phyloP scores from a whole-genome alignment of 2,888 invertebrate species.

The Caenorhabditis sp. region DNA sequence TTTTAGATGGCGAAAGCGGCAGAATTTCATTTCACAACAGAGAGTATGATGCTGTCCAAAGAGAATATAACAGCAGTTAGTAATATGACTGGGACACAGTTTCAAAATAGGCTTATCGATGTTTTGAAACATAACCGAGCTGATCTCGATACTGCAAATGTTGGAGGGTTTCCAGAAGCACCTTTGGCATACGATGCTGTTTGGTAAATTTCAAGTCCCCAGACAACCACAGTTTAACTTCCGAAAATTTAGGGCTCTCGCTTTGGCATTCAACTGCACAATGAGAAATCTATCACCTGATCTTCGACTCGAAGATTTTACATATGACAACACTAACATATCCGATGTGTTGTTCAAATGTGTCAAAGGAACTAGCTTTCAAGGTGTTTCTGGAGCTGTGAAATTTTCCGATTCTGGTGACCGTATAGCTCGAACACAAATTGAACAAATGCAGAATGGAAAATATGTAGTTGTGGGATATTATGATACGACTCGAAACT shows the following conservation, averaged over 20 bases:
- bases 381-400: slow-evolving; percentile 95
- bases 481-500: slow-evolving; percentile 93
- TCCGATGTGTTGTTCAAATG: slow-evolving; percentile 95
- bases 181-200: slow-evolving; percentile 98
- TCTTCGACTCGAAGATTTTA: slow-evolving; percentile 89
- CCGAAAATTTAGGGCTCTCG: slow-evolving; percentile 78
- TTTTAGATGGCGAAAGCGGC: slow-evolving; percentile 89
- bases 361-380: slow-evolving; percentile 96
- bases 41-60: slow-evolving; percentile 97
- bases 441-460: slow-evolving; percentile 92
- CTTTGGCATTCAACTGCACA: slow-evolving; percentile 95
- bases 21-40: slow-evolving; percentile 96
- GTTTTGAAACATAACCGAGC: slow-evolving; percentile 71
- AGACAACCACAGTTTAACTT: too few relatives aligned
- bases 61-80: slow-evolving; percentile 89
- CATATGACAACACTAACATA: slow-evolving; percentile 91
- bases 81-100: slow-evolving; percentile 75
- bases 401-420: slow-evolving; percentile 95
- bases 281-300: slow-evolving; percentile 85
- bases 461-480: slow-evolving; percentile 92
- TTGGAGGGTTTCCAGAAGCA: slow-evolving; percentile 83
- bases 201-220: slow-evolving; percentile 78
- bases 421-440: slow-evolving; percentile 95
- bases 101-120: slow-evolving; percentile 83
- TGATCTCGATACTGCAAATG: slow-evolving; percentile 83